Evolutionary conservation across 2,113 vertebrate species (phyloP).

Genomic region (Salminus brasiliensis): DNA sequence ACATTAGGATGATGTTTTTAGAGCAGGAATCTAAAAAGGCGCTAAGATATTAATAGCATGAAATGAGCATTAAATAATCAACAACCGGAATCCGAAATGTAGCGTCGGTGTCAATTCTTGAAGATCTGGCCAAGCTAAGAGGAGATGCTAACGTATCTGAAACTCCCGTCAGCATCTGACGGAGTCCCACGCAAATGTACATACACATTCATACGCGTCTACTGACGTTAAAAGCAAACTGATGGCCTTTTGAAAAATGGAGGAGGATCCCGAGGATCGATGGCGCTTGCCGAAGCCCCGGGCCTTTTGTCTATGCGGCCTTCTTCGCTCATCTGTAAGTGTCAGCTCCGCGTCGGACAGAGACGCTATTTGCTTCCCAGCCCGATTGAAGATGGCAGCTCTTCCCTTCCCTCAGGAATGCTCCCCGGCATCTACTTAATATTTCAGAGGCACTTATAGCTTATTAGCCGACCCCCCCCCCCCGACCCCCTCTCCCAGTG

Average conservation of each 20-base stretch:
- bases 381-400: conserved; percentile 74
- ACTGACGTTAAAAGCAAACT: neutral
- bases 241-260: neutral
- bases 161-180: neutral
- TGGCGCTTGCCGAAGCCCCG: conserved; percentile 42
- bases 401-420: conserved; percentile 68
- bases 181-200: neutral
- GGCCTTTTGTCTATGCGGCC: conserved; percentile 27
- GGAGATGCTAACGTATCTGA: neutral
- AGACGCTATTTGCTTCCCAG: conserved; percentile 67
- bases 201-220: neutral
- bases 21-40: neutral
- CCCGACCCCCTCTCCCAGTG: conserved; percentile 50
- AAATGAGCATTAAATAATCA: conserved; percentile 19
- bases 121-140: neutral
- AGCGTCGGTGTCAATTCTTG: neutral
- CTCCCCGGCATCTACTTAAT: conserved; percentile 76
- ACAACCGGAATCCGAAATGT: conserved; percentile 16
- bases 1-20: conserved; percentile 7
- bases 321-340: conserved; percentile 35
- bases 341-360: conserved; percentile 36
- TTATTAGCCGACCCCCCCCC: conserved; percentile 68
- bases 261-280: conserved; percentile 4
- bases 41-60: conserved; percentile 21
- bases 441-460: conserved; percentile 82